Evolutionary conservation across 2,888 invertebrate species (phyloP).

Genomic region (Nudaria mundana): DNA sequence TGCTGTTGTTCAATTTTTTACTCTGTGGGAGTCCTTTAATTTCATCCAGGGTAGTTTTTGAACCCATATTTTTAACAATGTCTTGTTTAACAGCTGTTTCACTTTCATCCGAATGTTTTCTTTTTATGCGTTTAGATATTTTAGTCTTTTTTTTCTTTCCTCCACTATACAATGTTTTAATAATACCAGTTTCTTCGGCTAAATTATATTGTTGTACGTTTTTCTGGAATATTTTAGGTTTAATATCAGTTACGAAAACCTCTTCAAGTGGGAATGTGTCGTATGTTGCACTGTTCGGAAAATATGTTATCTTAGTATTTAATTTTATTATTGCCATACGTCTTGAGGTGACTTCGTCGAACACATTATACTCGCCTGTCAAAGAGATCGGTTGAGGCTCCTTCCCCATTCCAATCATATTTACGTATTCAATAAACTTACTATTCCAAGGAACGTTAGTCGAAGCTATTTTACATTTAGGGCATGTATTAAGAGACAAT

Average conservation of each 20-base stretch:
- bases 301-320: conserved; percentile 46
- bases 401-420: conserved; percentile 26
- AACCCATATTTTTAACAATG: neutral
- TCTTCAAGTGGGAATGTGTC: conserved; percentile 26
- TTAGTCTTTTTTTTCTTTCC: conserved; percentile 20
- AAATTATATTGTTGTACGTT: no score
- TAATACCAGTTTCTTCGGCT: conserved; percentile 26
- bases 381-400: conserved; percentile 32
- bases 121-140: conserved; percentile 8
- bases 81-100: neutral
- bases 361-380: conserved; percentile 45
- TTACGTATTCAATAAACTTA: conserved; percentile 47
- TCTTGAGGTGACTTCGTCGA: conserved; percentile 51
- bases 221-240: conserved; percentile 9
- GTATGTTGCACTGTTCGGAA: conserved; percentile 34
- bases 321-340: conserved; percentile 53
- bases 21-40: neutral
- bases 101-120: neutral
- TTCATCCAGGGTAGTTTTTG: neutral
- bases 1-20: conserved; percentile 2
- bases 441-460: conserved; percentile 53
- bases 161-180: conserved; percentile 42
- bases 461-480: conserved; percentile 44
- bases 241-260: conserved; percentile 12
- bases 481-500: conserved; percentile 48